Conservation (phyloP, 2,797 vertebrate genomes). For the Karalla daura region DNA sequence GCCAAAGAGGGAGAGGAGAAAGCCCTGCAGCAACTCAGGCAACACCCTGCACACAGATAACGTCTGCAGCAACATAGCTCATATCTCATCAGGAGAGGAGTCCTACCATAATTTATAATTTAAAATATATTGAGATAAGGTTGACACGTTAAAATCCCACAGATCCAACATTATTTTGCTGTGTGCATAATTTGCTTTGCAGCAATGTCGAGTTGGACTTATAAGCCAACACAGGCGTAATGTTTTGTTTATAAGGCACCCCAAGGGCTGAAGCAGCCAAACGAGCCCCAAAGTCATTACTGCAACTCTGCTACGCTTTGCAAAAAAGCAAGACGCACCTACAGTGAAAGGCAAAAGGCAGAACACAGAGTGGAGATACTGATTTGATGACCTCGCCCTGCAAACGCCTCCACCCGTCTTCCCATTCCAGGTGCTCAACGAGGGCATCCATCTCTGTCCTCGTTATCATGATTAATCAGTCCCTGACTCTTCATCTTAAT, state of each 20-base stretch:
- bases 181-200: conserved; percentile 3
- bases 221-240: conserved; percentile 4
- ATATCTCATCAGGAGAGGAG: conserved; percentile 7
- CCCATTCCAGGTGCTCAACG: conserved; percentile 35
- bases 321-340: conserved; percentile 13
- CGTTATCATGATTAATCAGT: conserved; percentile 68
- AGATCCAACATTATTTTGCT: conserved; percentile 13
- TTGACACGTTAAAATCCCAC: neutral
- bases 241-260: conserved; percentile 28
- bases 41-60: neutral
- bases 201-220: conserved; percentile 15
- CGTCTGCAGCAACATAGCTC: neutral
- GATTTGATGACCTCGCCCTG: conserved; percentile 21
- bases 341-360: conserved; percentile 33
- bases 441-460: conserved; percentile 68
- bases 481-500: conserved; percentile 42
- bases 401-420: conserved; percentile 52
- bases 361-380: conserved; percentile 11
- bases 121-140: conserved; percentile 14
- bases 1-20: conserved; percentile 5
- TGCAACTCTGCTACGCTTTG: conserved; percentile 19
- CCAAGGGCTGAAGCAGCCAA: conserved; percentile 15
- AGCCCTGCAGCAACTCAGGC: conserved; percentile 10
- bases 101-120: neutral
- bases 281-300: conserved; percentile 20